These are phyloP conservation scores for Meles meles DNA, from an alignment of 2,113 vertebrate genomes.

Conservation along the genomic window DNA sequence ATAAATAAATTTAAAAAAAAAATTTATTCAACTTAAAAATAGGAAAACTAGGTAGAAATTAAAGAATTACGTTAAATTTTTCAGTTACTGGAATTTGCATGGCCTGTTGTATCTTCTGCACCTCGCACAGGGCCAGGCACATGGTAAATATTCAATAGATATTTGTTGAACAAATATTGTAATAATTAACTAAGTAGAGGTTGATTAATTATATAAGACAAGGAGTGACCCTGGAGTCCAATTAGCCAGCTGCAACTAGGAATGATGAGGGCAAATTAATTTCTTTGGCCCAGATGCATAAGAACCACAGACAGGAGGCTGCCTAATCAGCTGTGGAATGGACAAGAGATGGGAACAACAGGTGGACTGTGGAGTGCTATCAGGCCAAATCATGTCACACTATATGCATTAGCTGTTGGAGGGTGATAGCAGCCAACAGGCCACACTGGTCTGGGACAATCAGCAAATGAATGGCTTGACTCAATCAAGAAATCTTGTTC, in stretches of 20 bases:
- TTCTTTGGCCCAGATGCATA: not conserved
- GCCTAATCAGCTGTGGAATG: slow-evolving; percentile 4
- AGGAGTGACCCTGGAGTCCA: slow-evolving; percentile 27
- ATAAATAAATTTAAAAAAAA: too few relatives aligned
- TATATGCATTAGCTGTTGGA: not conserved
- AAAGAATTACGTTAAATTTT: not conserved
- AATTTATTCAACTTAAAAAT: not conserved
- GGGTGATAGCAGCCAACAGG: not conserved
- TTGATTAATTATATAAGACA: slow-evolving; percentile 40
- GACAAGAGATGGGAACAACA: not conserved
- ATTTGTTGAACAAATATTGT: not conserved
- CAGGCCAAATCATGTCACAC: not conserved
- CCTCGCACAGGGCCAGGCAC: not conserved
- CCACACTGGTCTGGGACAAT: not conserved
- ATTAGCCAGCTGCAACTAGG: slow-evolving; percentile 39
- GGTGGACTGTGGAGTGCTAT: not conserved
- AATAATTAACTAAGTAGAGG: slow-evolving; percentile 20
- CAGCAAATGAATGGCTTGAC: not conserved
- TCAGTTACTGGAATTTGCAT: not conserved
- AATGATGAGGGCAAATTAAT: slow-evolving; percentile 40
- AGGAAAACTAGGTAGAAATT: slow-evolving; percentile 19
- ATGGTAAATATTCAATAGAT: not conserved
- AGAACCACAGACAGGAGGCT: not conserved
- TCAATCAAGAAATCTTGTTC: slow-evolving; percentile 38
- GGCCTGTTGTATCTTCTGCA: not conserved